Evolutionary conservation across 2,797 vertebrate genomes (phyloP), one percentile per base, ranked within the genome.

Genomic region (Falco rusticolus): DNA sequence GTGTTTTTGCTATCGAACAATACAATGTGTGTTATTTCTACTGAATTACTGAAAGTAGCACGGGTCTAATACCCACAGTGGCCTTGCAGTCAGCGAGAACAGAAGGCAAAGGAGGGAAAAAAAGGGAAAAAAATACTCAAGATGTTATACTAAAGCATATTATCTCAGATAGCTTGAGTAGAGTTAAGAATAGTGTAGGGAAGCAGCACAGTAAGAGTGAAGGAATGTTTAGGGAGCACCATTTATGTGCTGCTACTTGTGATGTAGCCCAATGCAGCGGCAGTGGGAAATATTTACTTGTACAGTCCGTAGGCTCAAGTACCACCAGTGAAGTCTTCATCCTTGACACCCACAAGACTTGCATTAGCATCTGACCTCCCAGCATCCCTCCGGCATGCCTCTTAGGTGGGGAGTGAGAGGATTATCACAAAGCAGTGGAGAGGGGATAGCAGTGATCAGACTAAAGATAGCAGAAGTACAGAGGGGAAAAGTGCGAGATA

Each of bases 401-500:
- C 25, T 43, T 0, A 2, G 59, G 48, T 24, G 1, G 66, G 16
- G 47, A n/a, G 54, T 7, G 59, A 31, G 39, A 11, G 41, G 39
- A 80, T 63, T 80, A 20, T 28, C 39, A 11, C 34, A 25, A 20
- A 10, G 41, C 50, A 3, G 1, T 10, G 63, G 39, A 25, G 57
- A 39, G 63, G 45, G 64, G 20, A 37, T 17, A 39, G 54, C 37
- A 13, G 47, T 6, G 61, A 91, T 93, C 50, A 63, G 10, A 16
- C 21, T 45, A 6, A 39, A 90, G 93, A 93, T 25, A 80, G 12
- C 28, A 45, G 28, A 60, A 78, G 9, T 19, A 7, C 4, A 14
- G 59, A 50, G 47, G 61, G 63, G n/a, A 19, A 54, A 75, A 85
- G 68, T 43, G 26, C 6, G 5, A 96, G 93, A 93, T 93, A 93